These are phyloP conservation scores for Coronaproctus castanopsis DNA, from an alignment of 2,888 invertebrate species.

Conservation along the genomic window DNA sequence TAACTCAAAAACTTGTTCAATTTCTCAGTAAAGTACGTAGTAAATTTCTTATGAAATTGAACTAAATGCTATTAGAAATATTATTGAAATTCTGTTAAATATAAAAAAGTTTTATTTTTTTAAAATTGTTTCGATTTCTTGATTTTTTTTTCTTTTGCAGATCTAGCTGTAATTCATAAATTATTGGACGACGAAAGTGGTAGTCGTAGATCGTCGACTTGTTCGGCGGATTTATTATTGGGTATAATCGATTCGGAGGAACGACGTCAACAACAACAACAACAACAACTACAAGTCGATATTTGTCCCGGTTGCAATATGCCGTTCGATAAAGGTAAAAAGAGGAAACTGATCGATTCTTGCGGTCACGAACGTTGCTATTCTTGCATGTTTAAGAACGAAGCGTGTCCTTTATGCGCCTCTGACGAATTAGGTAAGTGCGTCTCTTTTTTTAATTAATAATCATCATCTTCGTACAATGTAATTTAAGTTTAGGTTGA, in stretches of 20 bases:
- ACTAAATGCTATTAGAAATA: no score
- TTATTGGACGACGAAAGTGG: slow-evolving; percentile 8
- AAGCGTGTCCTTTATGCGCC: slow-evolving; percentile 69
- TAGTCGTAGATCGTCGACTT: background rate
- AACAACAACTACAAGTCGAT: no score
- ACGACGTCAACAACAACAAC: slow-evolving; percentile 35
- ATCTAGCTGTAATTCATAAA: slow-evolving; percentile 12
- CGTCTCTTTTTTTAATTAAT: background rate
- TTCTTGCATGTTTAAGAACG: slow-evolving; percentile 81
- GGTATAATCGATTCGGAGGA: background rate
- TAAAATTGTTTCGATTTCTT: no score
- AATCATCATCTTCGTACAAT: no score
- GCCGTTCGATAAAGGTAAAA: slow-evolving; percentile 92
- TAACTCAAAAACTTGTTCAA: no score
- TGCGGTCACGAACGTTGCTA: slow-evolving; percentile 92
- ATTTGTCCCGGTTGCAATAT: slow-evolving; percentile 68
- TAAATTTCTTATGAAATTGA: no score
- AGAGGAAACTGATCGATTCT: slow-evolving; percentile 80
- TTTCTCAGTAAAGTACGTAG: no score
- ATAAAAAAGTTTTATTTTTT: no score
- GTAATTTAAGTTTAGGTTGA: no score
- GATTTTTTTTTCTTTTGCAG: slow-evolving; percentile 1
- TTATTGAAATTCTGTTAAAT: no score
- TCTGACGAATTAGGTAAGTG: slow-evolving; percentile 10
- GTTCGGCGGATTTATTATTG: background rate